Conservation (phyloP, 1,140 invertebrate genomes). For the Trypoxylus dichotomus region DNA sequence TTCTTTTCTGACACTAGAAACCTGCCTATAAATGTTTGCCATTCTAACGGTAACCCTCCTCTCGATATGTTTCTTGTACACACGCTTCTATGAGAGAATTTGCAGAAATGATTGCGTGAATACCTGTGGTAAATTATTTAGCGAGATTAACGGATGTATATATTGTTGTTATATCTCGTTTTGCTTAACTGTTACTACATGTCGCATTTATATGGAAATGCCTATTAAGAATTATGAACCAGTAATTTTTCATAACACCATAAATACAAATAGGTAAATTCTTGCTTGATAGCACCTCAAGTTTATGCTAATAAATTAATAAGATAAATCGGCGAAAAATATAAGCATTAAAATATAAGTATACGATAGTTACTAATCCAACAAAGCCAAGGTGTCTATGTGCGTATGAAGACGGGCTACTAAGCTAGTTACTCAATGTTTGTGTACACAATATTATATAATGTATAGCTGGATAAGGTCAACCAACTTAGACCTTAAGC, state of each 20-base stretch:
- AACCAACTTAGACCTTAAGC: no score
- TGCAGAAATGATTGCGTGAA: conserved; percentile 18
- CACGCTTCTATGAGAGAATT: conserved; percentile 10
- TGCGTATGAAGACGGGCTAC: no score
- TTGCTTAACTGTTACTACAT: conserved; percentile 5
- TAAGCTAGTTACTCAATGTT: no score
- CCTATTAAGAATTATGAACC: neutral
- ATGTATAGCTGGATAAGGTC: no score
- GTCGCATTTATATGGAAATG: neutral
- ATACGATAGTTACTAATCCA: no score
- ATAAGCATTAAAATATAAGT: no score
- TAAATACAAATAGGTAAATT: neutral
- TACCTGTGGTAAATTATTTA: conserved; percentile 22
- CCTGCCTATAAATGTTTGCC: conserved; percentile 1
- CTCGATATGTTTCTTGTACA: neutral
- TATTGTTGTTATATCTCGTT: conserved; percentile 16
- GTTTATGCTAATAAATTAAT: neutral
- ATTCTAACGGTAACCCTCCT: conserved; percentile 17
- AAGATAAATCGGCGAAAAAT: neutral
- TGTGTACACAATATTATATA: no score
- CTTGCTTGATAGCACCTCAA: neutral
- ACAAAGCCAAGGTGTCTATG: no score
- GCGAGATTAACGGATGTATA: conserved; percentile 17
- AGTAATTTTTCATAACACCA: neutral
- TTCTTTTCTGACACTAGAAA: neutral